A percentile compares a stretch with the other conserved stretches of the same genome.
Conservation (phyloP, 2,113 vertebrate species). For the Cavia porcellus region DNA sequence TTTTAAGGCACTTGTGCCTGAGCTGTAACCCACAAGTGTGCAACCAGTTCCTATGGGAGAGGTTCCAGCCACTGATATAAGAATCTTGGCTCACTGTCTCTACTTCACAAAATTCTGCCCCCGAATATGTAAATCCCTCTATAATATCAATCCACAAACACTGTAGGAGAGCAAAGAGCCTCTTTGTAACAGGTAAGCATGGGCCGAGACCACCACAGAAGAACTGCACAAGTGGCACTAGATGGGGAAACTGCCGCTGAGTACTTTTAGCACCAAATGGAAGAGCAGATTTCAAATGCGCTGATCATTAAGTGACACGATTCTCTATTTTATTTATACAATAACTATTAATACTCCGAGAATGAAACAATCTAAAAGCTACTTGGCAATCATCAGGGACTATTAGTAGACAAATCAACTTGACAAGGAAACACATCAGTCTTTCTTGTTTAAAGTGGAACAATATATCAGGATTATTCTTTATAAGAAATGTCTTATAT, state of each 20-base stretch:
- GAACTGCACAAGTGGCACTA: background rate
- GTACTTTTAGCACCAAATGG: background rate
- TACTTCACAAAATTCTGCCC: background rate
- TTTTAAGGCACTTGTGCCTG: background rate
- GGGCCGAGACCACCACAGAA: background rate
- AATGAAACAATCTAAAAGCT: background rate
- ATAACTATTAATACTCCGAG: background rate
- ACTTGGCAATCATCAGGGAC: background rate
- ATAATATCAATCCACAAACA: background rate
- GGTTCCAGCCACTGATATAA: background rate
- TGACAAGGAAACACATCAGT: background rate
- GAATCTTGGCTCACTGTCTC: background rate
- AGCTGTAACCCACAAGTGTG: background rate
- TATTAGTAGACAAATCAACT: conserved; percentile 29
- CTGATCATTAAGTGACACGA: background rate
- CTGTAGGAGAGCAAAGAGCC: background rate
- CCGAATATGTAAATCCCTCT: background rate
- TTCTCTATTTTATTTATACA: background rate
- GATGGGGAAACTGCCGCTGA: background rate
- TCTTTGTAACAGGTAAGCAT: background rate
- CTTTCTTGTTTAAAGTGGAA: background rate
- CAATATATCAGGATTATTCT: conserved; percentile 12
- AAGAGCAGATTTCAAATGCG: background rate
- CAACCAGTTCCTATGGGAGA: background rate
- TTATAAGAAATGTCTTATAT: background rate